A percentile compares a stretch with the other conserved stretches of the same genome.
These are phyloP conservation scores for Mohoua ochrocephala DNA, from an alignment of 2,113 vertebrate genomes.

Conservation along the genomic window DNA sequence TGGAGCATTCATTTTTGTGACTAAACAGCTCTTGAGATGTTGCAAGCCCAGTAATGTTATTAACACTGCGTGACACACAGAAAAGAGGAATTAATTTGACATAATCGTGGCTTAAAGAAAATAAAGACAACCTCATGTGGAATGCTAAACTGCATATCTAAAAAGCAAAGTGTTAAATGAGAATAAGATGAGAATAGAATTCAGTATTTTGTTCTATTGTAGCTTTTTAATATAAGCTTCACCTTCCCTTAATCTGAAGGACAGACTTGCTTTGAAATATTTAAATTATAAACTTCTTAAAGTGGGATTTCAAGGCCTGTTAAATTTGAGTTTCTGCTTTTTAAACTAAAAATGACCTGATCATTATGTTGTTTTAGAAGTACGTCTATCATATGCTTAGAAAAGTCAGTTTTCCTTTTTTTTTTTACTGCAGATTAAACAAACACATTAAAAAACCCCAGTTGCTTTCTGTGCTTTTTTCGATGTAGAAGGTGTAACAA, in stretches of 20 bases:
- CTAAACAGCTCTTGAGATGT: neutral
- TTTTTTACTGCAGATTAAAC: slow-evolving; percentile 53
- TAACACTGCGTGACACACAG: neutral
- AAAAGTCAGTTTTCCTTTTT: neutral
- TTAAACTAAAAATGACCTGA: slow-evolving; percentile 21
- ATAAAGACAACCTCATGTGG: slow-evolving; percentile 15
- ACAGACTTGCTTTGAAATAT: slow-evolving; percentile 27
- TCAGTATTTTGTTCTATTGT: slow-evolving; percentile 9
- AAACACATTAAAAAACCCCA: neutral
- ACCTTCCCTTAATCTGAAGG: slow-evolving; percentile 34
- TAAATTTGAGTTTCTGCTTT: slow-evolving; percentile 26
- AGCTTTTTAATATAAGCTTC: slow-evolving; percentile 1
- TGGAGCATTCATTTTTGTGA: slow-evolving; percentile 14
- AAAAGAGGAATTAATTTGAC: slow-evolving; percentile 41
- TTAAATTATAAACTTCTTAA: slow-evolving; percentile 34
- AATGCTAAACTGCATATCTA: slow-evolving; percentile 17
- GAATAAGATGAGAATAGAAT: slow-evolving; percentile 30
- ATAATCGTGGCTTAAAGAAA: slow-evolving; percentile 32
- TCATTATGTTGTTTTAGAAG: slow-evolving; percentile 32
- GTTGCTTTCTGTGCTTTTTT: neutral
- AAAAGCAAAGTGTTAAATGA: slow-evolving; percentile 51
- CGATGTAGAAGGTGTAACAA: neutral
- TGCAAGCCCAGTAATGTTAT: slow-evolving; percentile 11
- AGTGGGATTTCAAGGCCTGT: slow-evolving; percentile 40
- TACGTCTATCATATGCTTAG: slow-evolving; percentile 5